Evolutionary conservation across 1,140 invertebrate genomes (phyloP).

Genomic region (Drosophila miranda): DNA sequence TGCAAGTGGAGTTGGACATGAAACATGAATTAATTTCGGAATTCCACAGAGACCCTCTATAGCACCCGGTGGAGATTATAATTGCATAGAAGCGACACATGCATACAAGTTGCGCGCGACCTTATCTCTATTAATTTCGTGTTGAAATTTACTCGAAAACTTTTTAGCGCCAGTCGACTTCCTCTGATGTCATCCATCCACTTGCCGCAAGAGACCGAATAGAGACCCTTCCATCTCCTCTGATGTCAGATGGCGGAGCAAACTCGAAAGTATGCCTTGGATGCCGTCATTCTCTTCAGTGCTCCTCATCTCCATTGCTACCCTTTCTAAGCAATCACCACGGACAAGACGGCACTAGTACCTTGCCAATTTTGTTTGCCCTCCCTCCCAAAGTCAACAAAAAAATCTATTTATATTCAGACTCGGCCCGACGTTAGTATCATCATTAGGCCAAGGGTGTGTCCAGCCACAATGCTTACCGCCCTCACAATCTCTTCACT

Average conservation of each 20-base stretch:
- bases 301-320: background rate
- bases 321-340: background rate
- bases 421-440: background rate
- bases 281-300: constrained; percentile 4
- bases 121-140: no score
- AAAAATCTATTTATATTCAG: constrained; percentile 25
- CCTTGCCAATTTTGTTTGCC: constrained; percentile 2
- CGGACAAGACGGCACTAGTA: background rate
- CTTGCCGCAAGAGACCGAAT: no score
- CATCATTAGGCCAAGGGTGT: constrained; percentile 15
- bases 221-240: no score
- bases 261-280: no score
- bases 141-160: no score
- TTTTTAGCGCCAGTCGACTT: no score
- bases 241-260: no score
- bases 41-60: background rate
- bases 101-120: no score
- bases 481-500: background rate
- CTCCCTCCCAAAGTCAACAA: constrained; percentile 16
- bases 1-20: constrained; percentile 7
- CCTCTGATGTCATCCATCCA: no score
- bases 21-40: constrained; percentile 1
- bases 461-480: constrained; percentile 20
- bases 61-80: no score
- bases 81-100: no score